Base-by-base conservation (phyloP, 2,113 vertebrate genomes). In the Phoenicopterus ruber region DNA sequence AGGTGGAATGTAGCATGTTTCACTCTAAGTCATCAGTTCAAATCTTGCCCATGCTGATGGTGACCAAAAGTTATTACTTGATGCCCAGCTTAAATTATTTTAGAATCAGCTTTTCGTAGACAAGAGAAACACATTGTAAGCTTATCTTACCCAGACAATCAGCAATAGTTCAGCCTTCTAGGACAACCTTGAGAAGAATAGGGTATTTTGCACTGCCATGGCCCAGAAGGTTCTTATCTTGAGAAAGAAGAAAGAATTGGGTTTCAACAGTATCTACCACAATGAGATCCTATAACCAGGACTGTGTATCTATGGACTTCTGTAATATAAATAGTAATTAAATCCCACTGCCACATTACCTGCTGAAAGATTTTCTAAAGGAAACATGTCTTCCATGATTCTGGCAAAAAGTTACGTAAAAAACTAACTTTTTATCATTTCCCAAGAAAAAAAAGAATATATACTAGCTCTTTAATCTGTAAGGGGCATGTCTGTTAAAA, bases 131-230 rank as follows among this genome's bases (percentile, higher is more conserved):
- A 80, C 74, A 69, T 46, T 93, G 69, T 66, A 72, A 95, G 84
- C 81, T 96, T 93, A 95, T 95, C 79, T 91, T 34, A 34, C 42
- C 38, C 79, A 96, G 95, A 96, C 91, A 91, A 92, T 91, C 95
- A 95, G 83, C 90, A 95, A 92, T 82, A 92, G 89, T 91, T 93
- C 67, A 85, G 90, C 58, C 49, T 88, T 85, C 52, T 79, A 95
- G 90, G 70, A 88, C 81, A 93, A 84, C 78, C 85, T 82, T 65
- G 83, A 93, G 80, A 86, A 96, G 82, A 94, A 94, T 58, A 54
- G 72, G 47, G 42, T 92, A 76, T 80, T 92, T 90, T 18, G 24
- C 69, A 94, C 63, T 86, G 90, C 83, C 22, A 4, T 67, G 65
- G 86, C 88, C 86, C 61, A 89, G 54, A 72, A 88, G 54, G 88